phyloP scores from a whole-genome alignment of 2,113 vertebrate species.

The Clarias batrachus region DNA sequence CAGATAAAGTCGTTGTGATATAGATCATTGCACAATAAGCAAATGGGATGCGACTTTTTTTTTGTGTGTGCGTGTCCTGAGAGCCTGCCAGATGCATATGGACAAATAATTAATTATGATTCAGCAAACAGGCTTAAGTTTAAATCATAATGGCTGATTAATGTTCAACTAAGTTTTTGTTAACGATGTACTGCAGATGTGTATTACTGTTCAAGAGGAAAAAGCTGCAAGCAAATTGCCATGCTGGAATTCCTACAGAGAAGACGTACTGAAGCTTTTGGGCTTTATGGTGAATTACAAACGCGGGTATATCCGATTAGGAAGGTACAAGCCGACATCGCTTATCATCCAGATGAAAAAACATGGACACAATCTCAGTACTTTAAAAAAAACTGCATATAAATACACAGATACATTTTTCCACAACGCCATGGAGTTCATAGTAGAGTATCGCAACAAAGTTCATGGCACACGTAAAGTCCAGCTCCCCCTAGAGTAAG shows the following conservation, averaged over 20 bases:
- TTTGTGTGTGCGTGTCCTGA: not conserved
- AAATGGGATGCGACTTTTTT: not conserved
- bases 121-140: not conserved
- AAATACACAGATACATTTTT: conserved; percentile 25
- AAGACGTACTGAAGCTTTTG: not conserved
- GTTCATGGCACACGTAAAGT: conserved; percentile 8
- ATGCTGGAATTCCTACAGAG: conserved; percentile 23
- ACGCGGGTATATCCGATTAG: not conserved
- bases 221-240: not conserved
- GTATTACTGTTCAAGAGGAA: not conserved
- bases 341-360: conserved; percentile 11
- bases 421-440: not conserved
- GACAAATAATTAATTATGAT: not conserved
- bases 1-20: not conserved
- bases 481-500: conserved; percentile 16
- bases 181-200: not conserved
- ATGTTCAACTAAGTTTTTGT: not conserved
- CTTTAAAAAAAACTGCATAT: conserved; percentile 29
- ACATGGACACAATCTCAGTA: conserved; percentile 1
- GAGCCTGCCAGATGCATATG: not conserved
- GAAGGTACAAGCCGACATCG: not conserved
- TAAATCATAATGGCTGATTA: not conserved
- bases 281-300: not conserved
- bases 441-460: conserved; percentile 19
- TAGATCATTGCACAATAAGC: not conserved